A percentile compares a stretch with the other conserved stretches of the same genome.
These are phyloP conservation scores for Dendrolimus kikuchii DNA, from an alignment of 1,140 invertebrate species.

Conservation along the genomic window DNA sequence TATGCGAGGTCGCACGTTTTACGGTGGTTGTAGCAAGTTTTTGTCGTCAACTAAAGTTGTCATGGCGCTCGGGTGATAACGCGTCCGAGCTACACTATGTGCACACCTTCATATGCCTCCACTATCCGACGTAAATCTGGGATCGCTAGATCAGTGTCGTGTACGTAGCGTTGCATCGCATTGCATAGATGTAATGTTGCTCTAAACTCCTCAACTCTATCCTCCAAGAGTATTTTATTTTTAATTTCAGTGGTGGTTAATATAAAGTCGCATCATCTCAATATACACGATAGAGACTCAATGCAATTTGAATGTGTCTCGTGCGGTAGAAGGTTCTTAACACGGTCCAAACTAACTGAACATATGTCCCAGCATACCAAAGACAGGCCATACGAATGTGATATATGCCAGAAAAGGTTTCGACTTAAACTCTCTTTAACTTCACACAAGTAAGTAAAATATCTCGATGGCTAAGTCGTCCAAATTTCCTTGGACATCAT, in stretches of 20 bases:
- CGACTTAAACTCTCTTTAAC: slow-evolving; percentile 20
- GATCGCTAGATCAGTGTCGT: no score
- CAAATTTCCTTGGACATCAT: no score
- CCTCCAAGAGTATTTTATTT: background rate
- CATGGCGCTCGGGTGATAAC: no score
- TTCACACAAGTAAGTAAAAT: slow-evolving; percentile 32
- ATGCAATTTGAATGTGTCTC: slow-evolving; percentile 36
- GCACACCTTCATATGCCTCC: no score
- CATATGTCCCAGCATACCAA: slow-evolving; percentile 42
- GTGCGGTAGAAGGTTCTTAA: slow-evolving; percentile 43
- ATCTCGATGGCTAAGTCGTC: background rate
- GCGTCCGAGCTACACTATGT: no score
- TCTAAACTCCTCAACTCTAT: background rate
- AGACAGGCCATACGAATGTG: slow-evolving; percentile 29
- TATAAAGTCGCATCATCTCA: slow-evolving; percentile 22
- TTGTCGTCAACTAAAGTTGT: no score
- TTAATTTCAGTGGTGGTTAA: slow-evolving; percentile 28
- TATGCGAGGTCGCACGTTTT: no score
- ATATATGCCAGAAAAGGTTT: slow-evolving; percentile 35
- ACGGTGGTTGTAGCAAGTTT: no score
- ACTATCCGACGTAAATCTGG: no score
- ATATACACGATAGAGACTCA: slow-evolving; percentile 29
- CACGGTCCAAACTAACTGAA: slow-evolving; percentile 22
- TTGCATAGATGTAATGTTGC: no score
- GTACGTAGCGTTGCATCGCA: no score